Base-by-base conservation (phyloP, 2,888 invertebrate species). In the Pseudoips prasinana region DNA sequence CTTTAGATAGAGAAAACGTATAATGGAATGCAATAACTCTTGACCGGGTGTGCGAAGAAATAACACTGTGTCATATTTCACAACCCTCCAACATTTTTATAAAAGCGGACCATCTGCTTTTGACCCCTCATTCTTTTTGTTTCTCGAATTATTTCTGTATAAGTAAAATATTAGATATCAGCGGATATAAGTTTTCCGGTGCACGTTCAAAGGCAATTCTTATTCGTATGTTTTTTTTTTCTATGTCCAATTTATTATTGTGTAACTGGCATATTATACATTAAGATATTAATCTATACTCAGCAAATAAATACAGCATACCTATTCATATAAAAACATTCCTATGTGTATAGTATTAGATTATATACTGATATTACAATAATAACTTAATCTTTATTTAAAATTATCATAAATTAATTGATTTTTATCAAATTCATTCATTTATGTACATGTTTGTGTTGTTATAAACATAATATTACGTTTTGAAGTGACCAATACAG, bases 21-120 rank as follows among this genome's bases (percentile, higher is more conserved):
- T 87, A 87, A 88, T 88, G 84, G 87, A 88, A 87, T 88, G 87
- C 88, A 84, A 87, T 87, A 88, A 88, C 86, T 87, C 87, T 86
- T 87, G 88, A 86, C 86, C 88, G 87, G 88, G 84, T 88, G 88
- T 83, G 87, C 88, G 87, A 84, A 84, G 87, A 85, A 87, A 88
- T 88, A 88, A 88, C 87, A 85, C 81, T 80, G 85, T 87, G 87
- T 88, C 87, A 87, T 88, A 87, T 87, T 88, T 88, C 88, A 87
- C 84, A 81, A 82, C 87, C 86, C 86, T 86, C 87, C 85, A 82
- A 88, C 87, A 88, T 85, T 88, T 88, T 88, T 88, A 88, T 86
- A 87, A 88, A 88, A 81, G 87, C 77, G 81, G 70, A 86, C 87
- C 88, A 86, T 88, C 88, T 88, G 88, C 86, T 85, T 87, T 86